Conservation (phyloP, 2,113 vertebrate species). For the Edolisoma coerulescens region DNA sequence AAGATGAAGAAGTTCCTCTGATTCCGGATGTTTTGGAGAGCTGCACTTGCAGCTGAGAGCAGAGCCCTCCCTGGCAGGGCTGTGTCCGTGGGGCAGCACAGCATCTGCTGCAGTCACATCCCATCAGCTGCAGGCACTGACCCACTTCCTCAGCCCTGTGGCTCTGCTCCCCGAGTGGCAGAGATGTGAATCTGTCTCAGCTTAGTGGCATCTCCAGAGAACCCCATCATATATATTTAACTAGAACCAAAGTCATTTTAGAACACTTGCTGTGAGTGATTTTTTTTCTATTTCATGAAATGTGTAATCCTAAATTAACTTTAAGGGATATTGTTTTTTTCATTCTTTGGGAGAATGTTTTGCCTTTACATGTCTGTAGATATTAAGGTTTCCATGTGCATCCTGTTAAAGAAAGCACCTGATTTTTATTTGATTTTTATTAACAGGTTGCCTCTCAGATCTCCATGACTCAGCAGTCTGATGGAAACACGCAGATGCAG, state of each 20-base stretch:
- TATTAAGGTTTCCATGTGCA: neutral
- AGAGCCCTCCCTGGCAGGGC: neutral
- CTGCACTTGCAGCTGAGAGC: neutral
- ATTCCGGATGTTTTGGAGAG: neutral
- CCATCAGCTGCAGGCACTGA: neutral
- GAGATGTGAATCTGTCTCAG: neutral
- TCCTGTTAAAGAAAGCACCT: neutral
- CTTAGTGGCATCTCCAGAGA: neutral
- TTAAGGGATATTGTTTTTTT: neutral
- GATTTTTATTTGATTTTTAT: neutral
- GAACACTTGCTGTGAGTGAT: neutral
- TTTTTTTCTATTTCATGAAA: neutral
- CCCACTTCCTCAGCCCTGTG: neutral
- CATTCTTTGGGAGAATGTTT: neutral
- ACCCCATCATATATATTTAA: neutral
- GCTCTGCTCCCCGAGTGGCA: neutral
- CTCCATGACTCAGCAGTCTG: neutral
- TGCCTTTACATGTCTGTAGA: neutral
- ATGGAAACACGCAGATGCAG: neutral
- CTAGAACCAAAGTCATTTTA: neutral
- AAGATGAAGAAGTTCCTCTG: neutral
- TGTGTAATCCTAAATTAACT: neutral
- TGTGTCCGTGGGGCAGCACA: neutral
- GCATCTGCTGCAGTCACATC: slow-evolving; percentile 23
- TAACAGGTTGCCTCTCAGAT: neutral